Evolutionary conservation across 2,797 vertebrate genomes (phyloP), one percentile per base, ranked within the genome.

Genomic region (Phrynocephalus forsythii): DNA sequence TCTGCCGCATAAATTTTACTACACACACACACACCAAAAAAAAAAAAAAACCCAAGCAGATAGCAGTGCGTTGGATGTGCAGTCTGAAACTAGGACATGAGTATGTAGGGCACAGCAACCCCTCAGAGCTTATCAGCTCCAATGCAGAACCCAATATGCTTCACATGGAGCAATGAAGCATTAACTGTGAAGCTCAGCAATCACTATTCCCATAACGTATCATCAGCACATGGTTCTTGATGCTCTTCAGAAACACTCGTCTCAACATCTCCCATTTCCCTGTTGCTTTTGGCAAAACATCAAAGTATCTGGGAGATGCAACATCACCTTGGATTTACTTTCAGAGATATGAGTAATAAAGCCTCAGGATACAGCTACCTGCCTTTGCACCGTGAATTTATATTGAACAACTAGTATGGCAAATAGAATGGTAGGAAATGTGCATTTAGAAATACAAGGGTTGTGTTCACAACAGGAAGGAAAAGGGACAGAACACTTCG

Each of bases 41-140:
- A 87, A 82, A 82, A 86, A 80, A 28, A 2, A 44, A 44, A 44
- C 38, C 38, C 71, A 81, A n/a, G 56, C 10, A 79, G 6, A 24
- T n/a, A 90, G 81, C 71, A 82, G 18, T 0, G 5, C 77, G 83
- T 50, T 82, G 67, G 88, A 79, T n/a, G 66, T 2, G 56, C 80
- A 85, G 79, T 0, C 67, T 85, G 82, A 87, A 95, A 95, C 16
- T 91, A 91, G 94, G 94, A 82, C 93, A 86, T 0, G 16, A 73
- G 84, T 92, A 91, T 95, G 91, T 85, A 94, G 92, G 91, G 88
- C 94, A 95, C 11, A 79, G 88, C 75, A 91, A 82, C 85, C 90
- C 94, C 92, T 91, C 0, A 73, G 93, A 94, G 92, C 93, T 93
- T 44, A 86, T 89, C 89, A 88, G 83, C 86, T 88, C 3, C 84